These are phyloP conservation scores for Anas platyrhynchos DNA, from an alignment of 2,113 vertebrate species.

Conservation along the genomic window DNA sequence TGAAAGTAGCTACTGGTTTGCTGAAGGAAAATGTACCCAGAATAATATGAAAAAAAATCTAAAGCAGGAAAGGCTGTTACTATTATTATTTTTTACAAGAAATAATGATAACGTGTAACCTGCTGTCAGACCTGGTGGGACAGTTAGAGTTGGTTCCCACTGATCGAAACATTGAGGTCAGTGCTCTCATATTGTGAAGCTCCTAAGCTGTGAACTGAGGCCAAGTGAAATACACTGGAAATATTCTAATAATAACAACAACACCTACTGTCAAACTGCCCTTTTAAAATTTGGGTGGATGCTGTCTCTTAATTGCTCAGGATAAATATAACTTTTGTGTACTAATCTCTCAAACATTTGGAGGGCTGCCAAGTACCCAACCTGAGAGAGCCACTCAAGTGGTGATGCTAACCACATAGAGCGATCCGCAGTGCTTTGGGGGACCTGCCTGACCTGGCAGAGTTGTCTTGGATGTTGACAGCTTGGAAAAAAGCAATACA, in stretches of 20 bases:
- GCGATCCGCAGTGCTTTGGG: neutral
- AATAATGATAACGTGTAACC: neutral
- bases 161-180: neutral
- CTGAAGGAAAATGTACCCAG: neutral
- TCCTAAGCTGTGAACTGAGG: neutral
- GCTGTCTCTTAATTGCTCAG: neutral
- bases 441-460: neutral
- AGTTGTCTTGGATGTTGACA: neutral
- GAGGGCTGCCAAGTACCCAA: neutral
- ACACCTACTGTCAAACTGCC: neutral
- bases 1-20: neutral
- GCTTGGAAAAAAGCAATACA: rapidly evolving
- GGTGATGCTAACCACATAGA: neutral
- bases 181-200: neutral
- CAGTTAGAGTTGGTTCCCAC: neutral
- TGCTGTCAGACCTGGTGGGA: neutral
- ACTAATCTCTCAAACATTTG: neutral
- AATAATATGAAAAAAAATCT: neutral
- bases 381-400: neutral
- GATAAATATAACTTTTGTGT: neutral
- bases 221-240: neutral
- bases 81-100: neutral
- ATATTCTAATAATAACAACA: neutral
- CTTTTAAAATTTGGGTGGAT: neutral
- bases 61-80: neutral